These are phyloP conservation scores for Aegotheles bennettii DNA, from an alignment of 2,113 vertebrate genomes.

Conservation along the genomic window DNA sequence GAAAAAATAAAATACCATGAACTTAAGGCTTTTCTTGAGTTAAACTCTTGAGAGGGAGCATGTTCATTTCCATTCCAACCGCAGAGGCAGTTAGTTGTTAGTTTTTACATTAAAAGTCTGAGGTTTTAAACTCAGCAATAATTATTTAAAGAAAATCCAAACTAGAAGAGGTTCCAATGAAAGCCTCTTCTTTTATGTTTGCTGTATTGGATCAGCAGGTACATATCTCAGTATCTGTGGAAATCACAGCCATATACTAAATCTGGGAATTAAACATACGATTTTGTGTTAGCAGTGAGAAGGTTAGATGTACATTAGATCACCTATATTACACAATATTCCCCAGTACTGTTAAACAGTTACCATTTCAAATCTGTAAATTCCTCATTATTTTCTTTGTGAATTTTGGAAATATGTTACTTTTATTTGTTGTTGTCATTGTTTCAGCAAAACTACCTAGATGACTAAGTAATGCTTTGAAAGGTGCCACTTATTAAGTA, in stretches of 20 bases:
- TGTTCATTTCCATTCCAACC: conserved; percentile 54
- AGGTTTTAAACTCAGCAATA: neutral
- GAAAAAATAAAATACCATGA: neutral
- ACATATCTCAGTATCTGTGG: neutral
- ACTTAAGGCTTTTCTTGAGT: neutral
- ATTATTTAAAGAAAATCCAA: neutral
- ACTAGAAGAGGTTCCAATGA: neutral
- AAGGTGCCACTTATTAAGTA: conserved; percentile 53
- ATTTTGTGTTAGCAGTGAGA: neutral
- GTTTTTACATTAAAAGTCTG: neutral
- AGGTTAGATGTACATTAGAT: neutral
- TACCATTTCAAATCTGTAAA: neutral
- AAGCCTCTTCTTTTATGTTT: neutral
- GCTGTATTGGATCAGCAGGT: neutral
- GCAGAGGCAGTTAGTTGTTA: neutral
- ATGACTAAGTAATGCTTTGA: conserved; percentile 35
- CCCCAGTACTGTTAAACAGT: neutral
- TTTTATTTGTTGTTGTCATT: neutral
- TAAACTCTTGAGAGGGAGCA: conserved; percentile 49
- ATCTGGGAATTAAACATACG: neutral
- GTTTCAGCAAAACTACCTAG: conserved; percentile 65
- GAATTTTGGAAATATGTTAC: neutral
- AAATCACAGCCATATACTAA: conserved; percentile 55
- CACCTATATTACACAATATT: neutral
- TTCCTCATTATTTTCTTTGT: neutral